These are phyloP conservation scores for Aspidiotus rigidus DNA, from an alignment of 2,888 invertebrate species.

Conservation along the genomic window DNA sequence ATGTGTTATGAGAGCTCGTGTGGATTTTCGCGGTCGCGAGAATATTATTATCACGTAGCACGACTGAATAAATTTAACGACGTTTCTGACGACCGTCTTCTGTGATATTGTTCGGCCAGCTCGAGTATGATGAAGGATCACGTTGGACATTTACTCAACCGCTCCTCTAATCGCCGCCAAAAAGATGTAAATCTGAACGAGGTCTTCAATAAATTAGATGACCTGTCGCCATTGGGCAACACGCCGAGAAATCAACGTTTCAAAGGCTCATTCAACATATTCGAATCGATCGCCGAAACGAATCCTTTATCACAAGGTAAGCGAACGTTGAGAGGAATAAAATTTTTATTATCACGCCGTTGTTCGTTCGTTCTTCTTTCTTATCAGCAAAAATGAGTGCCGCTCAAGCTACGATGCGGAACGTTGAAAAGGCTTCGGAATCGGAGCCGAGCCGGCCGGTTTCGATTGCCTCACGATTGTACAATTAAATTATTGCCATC, in stretches of 20 bases:
- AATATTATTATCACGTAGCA: neutral
- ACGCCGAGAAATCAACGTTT: constrained; percentile 23
- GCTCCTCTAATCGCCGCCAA: neutral
- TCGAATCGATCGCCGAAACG: constrained; percentile 26
- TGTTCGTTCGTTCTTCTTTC: too few species aligned
- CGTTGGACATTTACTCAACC: constrained; percentile 16
- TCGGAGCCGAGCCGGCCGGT: too few species aligned
- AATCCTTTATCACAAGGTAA: constrained; percentile 20
- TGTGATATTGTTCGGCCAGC: too few species aligned
- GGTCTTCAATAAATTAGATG: constrained; percentile 23
- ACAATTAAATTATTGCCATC: too few species aligned
- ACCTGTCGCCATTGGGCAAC: constrained; percentile 21
- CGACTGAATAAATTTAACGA: neutral
- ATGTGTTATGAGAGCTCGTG: neutral
- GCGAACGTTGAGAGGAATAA: neutral
- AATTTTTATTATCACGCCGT: too few species aligned
- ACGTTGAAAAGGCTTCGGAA: too few species aligned
- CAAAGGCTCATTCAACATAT: constrained; percentile 29
- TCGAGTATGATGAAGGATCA: constrained; percentile 23
- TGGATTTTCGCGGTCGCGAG: neutral
- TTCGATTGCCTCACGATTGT: too few species aligned
- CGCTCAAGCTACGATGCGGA: too few species aligned
- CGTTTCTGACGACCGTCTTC: neutral
- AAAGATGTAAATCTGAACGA: constrained; percentile 28
- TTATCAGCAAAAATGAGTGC: too few species aligned